Percentiles rank a stretch among this genome's conserved stretches.
These are phyloP conservation scores for Charina bottae DNA, from an alignment of 2,113 vertebrate species.

Conservation along the genomic window DNA sequence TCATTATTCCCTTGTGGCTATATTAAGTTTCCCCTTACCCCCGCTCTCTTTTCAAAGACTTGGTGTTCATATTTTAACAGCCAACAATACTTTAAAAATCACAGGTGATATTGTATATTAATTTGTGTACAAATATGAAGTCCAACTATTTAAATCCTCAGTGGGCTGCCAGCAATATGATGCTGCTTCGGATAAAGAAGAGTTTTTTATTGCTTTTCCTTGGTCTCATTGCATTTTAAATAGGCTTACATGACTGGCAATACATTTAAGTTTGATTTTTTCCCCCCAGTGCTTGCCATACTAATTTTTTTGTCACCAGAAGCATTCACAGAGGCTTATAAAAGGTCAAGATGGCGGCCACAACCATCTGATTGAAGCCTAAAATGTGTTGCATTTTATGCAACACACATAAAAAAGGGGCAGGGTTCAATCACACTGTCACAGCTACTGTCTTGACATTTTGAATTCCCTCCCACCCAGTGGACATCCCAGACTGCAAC, in stretches of 20 bases:
- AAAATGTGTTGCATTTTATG: background rate
- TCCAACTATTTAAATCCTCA: background rate
- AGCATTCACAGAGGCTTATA: background rate
- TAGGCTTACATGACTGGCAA: background rate
- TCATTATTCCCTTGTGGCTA: background rate
- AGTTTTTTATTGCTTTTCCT: background rate
- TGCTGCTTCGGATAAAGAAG: background rate
- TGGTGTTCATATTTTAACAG: background rate
- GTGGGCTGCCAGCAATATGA: background rate
- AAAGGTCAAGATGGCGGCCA: background rate
- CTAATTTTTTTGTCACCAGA: background rate
- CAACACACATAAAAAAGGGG: background rate
- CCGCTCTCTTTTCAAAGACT: background rate
- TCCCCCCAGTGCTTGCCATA: background rate
- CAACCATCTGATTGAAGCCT: background rate
- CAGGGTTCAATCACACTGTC: too few relatives aligned
- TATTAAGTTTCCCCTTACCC: background rate
- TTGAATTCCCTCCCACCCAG: too few relatives aligned
- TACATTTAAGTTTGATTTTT: background rate
- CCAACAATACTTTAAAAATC: background rate
- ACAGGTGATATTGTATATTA: background rate
- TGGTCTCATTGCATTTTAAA: background rate
- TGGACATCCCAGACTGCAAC: background rate
- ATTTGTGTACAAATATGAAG: background rate
- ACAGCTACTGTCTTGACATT: too few relatives aligned